Evolutionary conservation across 92 coral and sea anemone species (phyloP).

Genomic region (Ricordea florida): DNA sequence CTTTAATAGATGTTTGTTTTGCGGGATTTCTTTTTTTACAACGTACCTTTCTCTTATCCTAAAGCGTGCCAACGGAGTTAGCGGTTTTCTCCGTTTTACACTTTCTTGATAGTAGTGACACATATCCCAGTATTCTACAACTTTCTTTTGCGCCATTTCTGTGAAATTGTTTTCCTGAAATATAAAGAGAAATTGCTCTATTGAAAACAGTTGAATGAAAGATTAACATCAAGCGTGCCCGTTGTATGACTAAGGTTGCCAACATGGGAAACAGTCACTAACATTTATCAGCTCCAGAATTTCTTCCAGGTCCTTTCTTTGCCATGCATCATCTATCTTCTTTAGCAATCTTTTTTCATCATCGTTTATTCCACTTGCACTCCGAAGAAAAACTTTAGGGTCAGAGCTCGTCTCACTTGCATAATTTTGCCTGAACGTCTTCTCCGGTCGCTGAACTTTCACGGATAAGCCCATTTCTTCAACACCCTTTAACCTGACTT

Average conservation of each 20-base stretch:
- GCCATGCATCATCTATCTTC: slow-evolving; percentile 24
- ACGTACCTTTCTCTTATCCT: slow-evolving; percentile 21
- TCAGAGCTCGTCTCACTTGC: background rate
- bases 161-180: slow-evolving; percentile 19
- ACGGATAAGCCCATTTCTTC: no score
- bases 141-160: background rate
- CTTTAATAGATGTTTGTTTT: no score
- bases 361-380: background rate
- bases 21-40: background rate
- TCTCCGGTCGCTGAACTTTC: no score
- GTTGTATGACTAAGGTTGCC: no score
- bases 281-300: slow-evolving; percentile 33
- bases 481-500: no score
- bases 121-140: slow-evolving; percentile 4
- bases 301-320: background rate
- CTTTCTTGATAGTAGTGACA: slow-evolving; percentile 22
- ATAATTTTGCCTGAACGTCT: no score
- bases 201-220: background rate
- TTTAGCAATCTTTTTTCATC: background rate
- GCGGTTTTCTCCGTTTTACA: slow-evolving; percentile 16
- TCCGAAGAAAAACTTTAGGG: background rate
- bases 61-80: slow-evolving; percentile 23
- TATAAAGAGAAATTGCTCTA: background rate
- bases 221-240: background rate
- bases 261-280: no score